Evolutionary conservation across 2,888 invertebrate genomes (phyloP).

Genomic region (Platerodrilus igneus): DNA sequence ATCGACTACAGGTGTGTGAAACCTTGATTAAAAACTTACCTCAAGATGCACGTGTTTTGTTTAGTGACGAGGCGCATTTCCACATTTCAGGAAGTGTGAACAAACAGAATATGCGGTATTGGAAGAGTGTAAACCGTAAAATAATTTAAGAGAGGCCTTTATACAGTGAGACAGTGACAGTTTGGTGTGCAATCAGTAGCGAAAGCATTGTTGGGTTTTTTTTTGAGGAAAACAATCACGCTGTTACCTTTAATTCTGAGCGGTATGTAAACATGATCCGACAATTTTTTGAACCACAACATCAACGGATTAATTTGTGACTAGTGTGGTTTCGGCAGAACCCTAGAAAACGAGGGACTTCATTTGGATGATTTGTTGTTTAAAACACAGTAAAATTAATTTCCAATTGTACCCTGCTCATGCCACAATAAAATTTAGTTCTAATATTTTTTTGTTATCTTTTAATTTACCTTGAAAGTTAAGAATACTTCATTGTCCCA

Average conservation of each 20-base stretch:
- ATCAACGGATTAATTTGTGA: slow-evolving; percentile 1
- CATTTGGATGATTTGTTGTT: no score
- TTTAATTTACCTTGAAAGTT: no score
- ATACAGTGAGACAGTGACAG: slow-evolving; percentile 11
- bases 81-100: slow-evolving; percentile 8
- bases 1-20: no score
- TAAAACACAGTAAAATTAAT: no score
- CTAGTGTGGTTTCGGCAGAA: no score
- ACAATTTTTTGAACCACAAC: slow-evolving; percentile 5
- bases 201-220: slow-evolving; percentile 13
- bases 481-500: no score
- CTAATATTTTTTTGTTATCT: no score
- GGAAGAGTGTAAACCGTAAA: slow-evolving; percentile 6
- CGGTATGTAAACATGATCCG: slow-evolving; percentile 9
- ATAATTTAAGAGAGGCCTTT: slow-evolving; percentile 6
- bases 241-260: slow-evolving; percentile 13
- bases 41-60: slow-evolving; percentile 3
- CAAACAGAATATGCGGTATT: slow-evolving; percentile 14
- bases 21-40: no score
- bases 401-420: no score
- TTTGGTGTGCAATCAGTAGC: no score
- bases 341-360: no score
- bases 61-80: slow-evolving; percentile 8
- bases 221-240: slow-evolving; percentile 10
- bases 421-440: no score